phyloP scores from a whole-genome alignment of 2,113 vertebrate species.

The Buteo buteo region DNA sequence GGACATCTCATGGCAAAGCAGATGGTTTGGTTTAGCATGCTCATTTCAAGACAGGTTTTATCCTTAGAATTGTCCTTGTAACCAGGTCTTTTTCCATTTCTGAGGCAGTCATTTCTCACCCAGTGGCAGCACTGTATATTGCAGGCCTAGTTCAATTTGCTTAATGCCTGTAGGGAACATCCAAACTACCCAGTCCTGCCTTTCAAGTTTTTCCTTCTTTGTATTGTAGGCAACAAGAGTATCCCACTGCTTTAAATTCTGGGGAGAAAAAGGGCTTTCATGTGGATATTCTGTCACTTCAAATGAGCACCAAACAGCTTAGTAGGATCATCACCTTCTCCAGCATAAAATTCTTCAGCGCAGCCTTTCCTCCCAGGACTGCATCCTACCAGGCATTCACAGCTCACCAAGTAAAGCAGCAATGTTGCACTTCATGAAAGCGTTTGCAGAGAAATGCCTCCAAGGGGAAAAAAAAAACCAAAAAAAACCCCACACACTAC shows the following conservation, averaged over 20 bases:
- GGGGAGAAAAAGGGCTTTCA: neutral
- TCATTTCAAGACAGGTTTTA: neutral
- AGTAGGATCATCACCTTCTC: neutral
- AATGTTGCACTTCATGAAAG: neutral
- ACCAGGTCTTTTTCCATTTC: neutral
- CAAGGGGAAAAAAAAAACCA: neutral
- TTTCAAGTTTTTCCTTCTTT: neutral
- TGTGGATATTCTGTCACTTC: neutral
- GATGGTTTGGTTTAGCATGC: neutral
- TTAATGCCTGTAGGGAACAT: neutral
- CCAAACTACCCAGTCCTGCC: neutral
- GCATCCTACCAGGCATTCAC: neutral
- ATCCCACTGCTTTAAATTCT: neutral
- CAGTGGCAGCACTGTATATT: neutral
- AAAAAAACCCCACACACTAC: neutral
- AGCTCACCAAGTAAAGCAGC: neutral
- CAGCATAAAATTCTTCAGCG: neutral
- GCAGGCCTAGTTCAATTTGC: neutral
- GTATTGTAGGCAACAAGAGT: neutral
- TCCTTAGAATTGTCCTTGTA: neutral
- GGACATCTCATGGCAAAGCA: neutral
- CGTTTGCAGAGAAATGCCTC: neutral
- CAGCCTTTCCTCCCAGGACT: neutral
- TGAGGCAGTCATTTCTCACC: neutral
- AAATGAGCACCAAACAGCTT: neutral